A percentile compares a stretch with the other conserved stretches of the same genome.
These are phyloP conservation scores for Platyrinchus mystaceus DNA, from an alignment of 2,797 vertebrate species.

Conservation along the genomic window DNA sequence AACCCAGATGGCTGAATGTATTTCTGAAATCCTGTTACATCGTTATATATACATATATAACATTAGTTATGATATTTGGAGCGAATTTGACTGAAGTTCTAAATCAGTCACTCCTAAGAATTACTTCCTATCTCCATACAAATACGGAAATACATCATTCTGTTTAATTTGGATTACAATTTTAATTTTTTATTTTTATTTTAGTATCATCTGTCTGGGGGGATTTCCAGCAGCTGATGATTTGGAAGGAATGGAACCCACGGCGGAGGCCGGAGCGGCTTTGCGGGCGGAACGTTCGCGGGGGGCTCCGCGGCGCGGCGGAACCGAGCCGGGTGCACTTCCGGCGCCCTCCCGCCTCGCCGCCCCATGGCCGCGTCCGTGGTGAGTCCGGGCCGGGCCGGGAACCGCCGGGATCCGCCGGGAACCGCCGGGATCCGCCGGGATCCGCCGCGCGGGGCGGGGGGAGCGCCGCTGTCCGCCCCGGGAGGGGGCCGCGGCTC, in stretches of 20 bases:
- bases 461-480: not conserved
- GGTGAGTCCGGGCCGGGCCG: not conserved
- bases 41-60: not conserved
- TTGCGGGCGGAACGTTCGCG: not conserved
- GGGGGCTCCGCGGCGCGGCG: not conserved
- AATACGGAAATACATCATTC: not conserved
- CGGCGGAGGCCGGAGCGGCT: not conserved
- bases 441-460: too few species aligned
- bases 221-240: too few species aligned
- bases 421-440: not conserved
- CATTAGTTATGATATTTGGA: not conserved
- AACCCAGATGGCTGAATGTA: not conserved
- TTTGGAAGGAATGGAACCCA: too few species aligned
- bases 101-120: not conserved
- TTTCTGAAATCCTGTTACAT: not conserved
- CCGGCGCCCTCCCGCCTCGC: not conserved
- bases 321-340: rapidly evolving
- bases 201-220: too few species aligned
- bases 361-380: not conserved
- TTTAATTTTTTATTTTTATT: not conserved
- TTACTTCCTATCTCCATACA: not conserved
- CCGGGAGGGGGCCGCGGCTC: not conserved
- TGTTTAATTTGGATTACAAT: not conserved
- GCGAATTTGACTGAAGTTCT: not conserved
- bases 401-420: too few species aligned